phyloP scores from a whole-genome alignment of 2,113 vertebrate genomes.

The Lycaon pictus region DNA sequence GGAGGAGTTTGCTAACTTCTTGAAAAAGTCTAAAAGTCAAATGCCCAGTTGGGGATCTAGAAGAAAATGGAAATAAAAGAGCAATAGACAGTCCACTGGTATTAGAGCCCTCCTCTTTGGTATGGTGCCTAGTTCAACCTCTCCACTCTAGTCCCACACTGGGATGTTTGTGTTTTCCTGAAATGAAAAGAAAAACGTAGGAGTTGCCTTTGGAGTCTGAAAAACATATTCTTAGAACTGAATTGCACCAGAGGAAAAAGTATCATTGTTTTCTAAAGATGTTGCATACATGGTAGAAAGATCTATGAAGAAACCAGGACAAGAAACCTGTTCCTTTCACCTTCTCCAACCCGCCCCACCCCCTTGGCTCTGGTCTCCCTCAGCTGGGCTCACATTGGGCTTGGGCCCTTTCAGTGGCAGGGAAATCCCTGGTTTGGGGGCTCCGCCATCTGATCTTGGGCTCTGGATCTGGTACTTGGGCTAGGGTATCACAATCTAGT shows the following conservation, averaged over 20 bases:
- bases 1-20: slow-evolving; percentile 10
- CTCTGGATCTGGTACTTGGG: neutral
- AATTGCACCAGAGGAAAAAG: neutral
- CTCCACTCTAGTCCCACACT: neutral
- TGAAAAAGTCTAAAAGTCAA: slow-evolving; percentile 38
- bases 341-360: too few relatives aligned
- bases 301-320: neutral
- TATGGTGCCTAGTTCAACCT: neutral
- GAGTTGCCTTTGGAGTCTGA: neutral
- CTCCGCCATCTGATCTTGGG: neutral
- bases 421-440: neutral
- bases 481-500: neutral
- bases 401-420: neutral
- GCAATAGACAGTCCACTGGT: neutral
- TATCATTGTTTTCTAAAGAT: neutral
- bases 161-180: neutral
- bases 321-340: neutral
- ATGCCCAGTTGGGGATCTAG: neutral
- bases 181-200: neutral
- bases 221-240: neutral
- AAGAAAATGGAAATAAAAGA: neutral
- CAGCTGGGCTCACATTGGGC: neutral
- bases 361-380: neutral
- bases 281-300: neutral
- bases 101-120: neutral